Evolutionary conservation across 2,888 invertebrate species (phyloP).

Genomic region (Caenorhabditis panamensis): DNA sequence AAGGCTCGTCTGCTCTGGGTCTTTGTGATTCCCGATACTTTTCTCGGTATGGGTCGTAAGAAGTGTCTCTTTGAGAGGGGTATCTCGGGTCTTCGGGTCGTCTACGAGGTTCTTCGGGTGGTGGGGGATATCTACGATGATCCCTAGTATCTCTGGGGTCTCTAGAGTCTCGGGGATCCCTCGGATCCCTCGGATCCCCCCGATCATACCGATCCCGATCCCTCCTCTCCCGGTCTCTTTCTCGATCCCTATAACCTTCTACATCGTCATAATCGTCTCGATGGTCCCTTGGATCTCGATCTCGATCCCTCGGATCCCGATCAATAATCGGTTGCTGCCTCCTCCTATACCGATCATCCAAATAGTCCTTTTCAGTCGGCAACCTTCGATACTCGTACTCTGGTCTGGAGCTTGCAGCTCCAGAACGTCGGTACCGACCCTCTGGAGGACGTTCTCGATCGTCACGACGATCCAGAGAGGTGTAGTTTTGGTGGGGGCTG

Average conservation of each 20-base stretch:
- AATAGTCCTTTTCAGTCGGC: conserved; percentile 36
- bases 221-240: conserved; percentile 5
- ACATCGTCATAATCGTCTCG: conserved; percentile 31
- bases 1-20: conserved; percentile 44
- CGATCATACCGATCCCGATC: conserved; percentile 20
- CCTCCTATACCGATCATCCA: conserved; percentile 18
- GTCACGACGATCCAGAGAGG: conserved; percentile 72
- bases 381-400: conserved; percentile 50
- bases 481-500: conserved; percentile 66
- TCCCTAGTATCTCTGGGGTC: conserved; percentile 25
- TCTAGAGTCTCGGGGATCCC: conserved; percentile 10
- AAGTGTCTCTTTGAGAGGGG: conserved; percentile 14
- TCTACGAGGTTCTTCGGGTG: neutral
- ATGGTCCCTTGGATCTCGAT: neutral
- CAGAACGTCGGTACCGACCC: conserved; percentile 26
- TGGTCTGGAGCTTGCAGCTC: conserved; percentile 26
- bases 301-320: conserved; percentile 1
- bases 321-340: conserved; percentile 18
- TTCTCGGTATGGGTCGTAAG: conserved; percentile 29
- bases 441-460: conserved; percentile 54
- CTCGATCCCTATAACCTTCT: conserved; percentile 28
- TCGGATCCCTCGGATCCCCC: conserved; percentile 32
- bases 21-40: conserved; percentile 54
- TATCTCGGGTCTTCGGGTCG: conserved; percentile 27
- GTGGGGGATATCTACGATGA: neutral